Conservation (phyloP, 2,113 vertebrate genomes). For the Ramphastos sulfuratus region DNA sequence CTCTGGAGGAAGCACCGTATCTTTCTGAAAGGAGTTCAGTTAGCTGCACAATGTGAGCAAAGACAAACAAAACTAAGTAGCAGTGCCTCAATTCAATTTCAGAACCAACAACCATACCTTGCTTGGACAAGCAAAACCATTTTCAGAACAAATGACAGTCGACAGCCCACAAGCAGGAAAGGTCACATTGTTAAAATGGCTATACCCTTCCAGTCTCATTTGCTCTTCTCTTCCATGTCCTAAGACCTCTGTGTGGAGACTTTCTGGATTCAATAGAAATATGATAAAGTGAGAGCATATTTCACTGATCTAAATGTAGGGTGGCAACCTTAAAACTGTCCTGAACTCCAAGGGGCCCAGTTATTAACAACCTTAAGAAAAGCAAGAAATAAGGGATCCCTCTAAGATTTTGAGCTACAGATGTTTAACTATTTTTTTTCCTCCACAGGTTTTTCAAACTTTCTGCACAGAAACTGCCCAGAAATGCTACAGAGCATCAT, state of each 20-base stretch:
- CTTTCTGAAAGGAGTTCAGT: not conserved
- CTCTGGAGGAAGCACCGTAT: not conserved
- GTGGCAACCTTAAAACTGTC: not conserved
- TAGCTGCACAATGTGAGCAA: not conserved
- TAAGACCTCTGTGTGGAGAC: not conserved
- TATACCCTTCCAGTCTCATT: not conserved
- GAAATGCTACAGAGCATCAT: not conserved
- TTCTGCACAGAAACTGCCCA: not conserved
- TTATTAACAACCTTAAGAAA: not conserved
- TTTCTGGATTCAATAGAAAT: not conserved
- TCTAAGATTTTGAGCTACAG: not conserved
- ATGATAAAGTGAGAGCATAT: not conserved
- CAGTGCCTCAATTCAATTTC: not conserved
- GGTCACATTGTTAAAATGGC: not conserved
- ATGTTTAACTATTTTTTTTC: not conserved
- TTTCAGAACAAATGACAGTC: not conserved
- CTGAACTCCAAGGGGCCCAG: not conserved
- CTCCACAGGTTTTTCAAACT: not conserved
- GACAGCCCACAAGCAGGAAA: not conserved
- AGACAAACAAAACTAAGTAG: not conserved
- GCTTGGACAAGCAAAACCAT: not conserved
- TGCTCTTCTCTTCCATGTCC: not conserved
- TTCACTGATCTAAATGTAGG: not conserved
- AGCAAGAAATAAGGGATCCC: not conserved
- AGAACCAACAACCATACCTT: not conserved